These are phyloP conservation scores for Pygoscelis antarcticus DNA, from an alignment of 2,113 vertebrate genomes.

Conservation along the genomic window DNA sequence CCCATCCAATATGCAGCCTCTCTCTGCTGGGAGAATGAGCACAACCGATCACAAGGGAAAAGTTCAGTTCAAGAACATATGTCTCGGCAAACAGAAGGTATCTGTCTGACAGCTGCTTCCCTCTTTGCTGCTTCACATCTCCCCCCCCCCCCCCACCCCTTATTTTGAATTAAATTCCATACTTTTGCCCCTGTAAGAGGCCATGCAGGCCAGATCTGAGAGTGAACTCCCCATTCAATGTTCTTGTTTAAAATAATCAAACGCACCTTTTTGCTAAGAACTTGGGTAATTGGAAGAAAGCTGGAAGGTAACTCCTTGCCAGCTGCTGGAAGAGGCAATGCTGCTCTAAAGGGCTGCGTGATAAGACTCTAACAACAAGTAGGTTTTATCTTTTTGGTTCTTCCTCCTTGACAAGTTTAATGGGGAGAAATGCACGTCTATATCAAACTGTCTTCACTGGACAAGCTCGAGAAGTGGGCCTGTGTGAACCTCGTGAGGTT, in stretches of 20 bases:
- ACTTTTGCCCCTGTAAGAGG: background rate
- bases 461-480: no score
- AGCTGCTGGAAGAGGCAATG: background rate
- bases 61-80: slow-evolving; percentile 29
- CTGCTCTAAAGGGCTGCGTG: background rate
- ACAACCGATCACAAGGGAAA: slow-evolving; percentile 18
- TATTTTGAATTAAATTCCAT: background rate
- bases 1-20: background rate
- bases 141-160: fast-evolving
- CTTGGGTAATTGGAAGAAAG: background rate
- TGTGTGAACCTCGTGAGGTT: no score
- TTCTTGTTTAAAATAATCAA: background rate
- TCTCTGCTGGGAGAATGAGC: background rate
- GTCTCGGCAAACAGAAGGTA: background rate
- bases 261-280: background rate
- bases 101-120: slow-evolving; percentile 19
- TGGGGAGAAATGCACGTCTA: background rate
- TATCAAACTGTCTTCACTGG: background rate
- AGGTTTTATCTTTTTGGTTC: background rate
- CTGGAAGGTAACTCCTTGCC: background rate
- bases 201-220: background rate
- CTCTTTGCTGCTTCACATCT: background rate
- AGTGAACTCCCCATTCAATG: background rate
- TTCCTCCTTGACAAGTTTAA: background rate
- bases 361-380: background rate